Evolutionary conservation across 2,888 invertebrate genomes (phyloP), one percentile per base, ranked within the genome.

Genomic region (Laothoe populi): DNA sequence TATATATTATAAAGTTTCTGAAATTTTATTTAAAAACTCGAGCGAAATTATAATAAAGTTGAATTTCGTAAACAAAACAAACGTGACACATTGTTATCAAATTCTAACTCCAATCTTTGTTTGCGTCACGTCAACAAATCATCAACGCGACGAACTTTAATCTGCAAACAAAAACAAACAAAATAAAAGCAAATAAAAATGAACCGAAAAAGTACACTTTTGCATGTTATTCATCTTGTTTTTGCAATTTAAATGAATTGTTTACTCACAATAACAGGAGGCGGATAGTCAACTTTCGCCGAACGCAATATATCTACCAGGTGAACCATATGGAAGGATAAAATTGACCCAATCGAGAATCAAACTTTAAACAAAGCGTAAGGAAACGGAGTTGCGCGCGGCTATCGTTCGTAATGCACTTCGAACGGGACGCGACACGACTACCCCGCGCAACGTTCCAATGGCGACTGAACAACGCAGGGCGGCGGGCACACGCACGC

Each of bases 241-340:
- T 48, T 48, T 49, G 21, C 10, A 40, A 49, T 63, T 53, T 23
- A 40, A 60, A 57, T 53, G 38, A 45, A n/a, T 57, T 82, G 74
- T 84, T 84, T 95, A 96, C 96, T 96, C 94, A 96, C 96, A 95
- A 95, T 95, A 94, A 95, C 93, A 92, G 94, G 94, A 84, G 92
- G 92, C 93, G 95, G 94, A 93, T 95, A 96, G 91, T 95, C 96
- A 94, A 95, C 95, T 89, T 95, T 95, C 93, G 94, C 95, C 94
- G 95, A 95, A 94, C 95, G 95, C 93, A 95, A 95, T 91, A 95
- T 94, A 94, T 96, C 95, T 92, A 96, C 95, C 93, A 95, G 95
- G 93, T 96, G 96, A 95, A 96, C 96, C 96, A 96, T 96, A 96
- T 95, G 96, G 95, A 95, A 94, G 92, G 93, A 87, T 92, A 79